Conservation (phyloP, 2,888 invertebrate genomes). For the Cancer borealis region DNA sequence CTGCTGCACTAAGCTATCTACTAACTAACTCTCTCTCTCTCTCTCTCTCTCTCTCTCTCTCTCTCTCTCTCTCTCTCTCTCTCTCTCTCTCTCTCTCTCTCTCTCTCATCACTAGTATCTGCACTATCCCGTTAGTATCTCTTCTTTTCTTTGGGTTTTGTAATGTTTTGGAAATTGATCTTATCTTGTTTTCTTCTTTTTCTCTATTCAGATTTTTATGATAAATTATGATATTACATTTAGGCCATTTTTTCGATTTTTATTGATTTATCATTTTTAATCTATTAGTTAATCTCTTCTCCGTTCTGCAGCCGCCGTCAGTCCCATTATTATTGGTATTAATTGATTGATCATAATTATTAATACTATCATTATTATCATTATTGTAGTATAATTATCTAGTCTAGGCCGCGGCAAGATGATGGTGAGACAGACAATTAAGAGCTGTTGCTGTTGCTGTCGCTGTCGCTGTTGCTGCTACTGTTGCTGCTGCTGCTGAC, state of each 20-base stretch:
- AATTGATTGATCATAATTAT: not conserved
- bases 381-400: not conserved
- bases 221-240: no score
- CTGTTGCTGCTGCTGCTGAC: not conserved
- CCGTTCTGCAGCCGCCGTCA: not conserved
- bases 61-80: conserved; percentile 20
- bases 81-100: conserved; percentile 20
- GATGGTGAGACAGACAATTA: not conserved
- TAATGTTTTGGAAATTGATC: not conserved
- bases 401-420: not conserved
- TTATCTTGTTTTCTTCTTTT: not conserved
- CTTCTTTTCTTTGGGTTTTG: not conserved
- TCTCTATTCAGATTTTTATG: not conserved
- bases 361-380: not conserved
- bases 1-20: not conserved
- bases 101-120: not conserved
- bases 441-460: no score
- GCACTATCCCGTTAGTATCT: not conserved
- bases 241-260: no score
- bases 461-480: no score
- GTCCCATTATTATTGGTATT: not conserved
- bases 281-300: not conserved
- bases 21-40: not conserved
- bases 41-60: conserved; percentile 20
- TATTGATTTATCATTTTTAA: no score